phyloP scores from a whole-genome alignment of 2,888 invertebrate species.

The Ochropacha duplaris region DNA sequence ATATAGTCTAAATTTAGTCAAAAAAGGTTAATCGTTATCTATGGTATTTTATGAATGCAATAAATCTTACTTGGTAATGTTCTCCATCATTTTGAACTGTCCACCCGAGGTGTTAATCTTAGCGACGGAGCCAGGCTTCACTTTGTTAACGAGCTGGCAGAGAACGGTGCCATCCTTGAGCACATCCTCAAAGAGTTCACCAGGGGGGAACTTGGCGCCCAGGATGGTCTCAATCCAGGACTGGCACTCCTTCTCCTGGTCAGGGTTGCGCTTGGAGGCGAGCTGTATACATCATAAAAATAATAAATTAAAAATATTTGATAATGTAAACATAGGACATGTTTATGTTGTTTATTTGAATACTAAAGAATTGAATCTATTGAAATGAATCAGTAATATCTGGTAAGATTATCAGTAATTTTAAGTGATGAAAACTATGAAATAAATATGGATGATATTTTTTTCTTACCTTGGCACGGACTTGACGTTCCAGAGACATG shows the following conservation, averaged over 20 bases:
- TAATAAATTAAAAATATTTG: constrained; percentile 3
- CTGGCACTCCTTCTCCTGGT: constrained; percentile 94
- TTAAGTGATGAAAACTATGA: constrained; percentile 3
- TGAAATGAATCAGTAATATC: too few relatives aligned
- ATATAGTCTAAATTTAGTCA: too few relatives aligned
- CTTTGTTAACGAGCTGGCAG: constrained; percentile 96
- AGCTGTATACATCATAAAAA: constrained; percentile 78
- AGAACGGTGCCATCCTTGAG: constrained; percentile 96
- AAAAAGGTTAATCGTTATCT: too few relatives aligned
- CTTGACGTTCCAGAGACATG: constrained; percentile 97
- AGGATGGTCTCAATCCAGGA: constrained; percentile 95
- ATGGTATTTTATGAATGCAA: not conserved
- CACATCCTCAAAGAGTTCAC: constrained; percentile 92
- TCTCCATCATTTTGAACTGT: constrained; percentile 99
- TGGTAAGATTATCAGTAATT: too few relatives aligned
- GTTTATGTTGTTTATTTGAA: too few relatives aligned
- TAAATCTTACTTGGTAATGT: constrained; percentile 93
- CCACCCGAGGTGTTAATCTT: constrained; percentile 97
- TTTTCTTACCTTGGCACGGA: constrained; percentile 91
- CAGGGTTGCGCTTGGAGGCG: constrained; percentile 91
- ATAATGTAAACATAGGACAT: too few relatives aligned
- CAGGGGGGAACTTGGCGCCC: constrained; percentile 93
- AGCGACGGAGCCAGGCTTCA: constrained; percentile 92
- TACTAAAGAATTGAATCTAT: too few relatives aligned
- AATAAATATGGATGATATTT: constrained; percentile 23